phyloP scores from a whole-genome alignment of 1,140 invertebrate species.

The Drosophila ohnishii region DNA sequence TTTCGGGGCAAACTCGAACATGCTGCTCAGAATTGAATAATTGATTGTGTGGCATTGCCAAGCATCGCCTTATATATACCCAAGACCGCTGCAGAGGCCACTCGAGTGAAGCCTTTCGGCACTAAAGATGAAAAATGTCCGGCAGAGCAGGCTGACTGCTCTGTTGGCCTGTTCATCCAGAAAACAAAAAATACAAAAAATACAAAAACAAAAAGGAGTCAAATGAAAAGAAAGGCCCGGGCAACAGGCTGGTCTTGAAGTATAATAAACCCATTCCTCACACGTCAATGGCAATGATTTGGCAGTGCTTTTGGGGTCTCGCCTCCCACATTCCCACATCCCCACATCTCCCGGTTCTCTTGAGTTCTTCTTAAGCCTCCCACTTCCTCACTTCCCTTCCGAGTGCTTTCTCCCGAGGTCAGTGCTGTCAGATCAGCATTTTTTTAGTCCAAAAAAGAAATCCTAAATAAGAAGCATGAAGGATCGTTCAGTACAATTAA shows the following conservation, averaged over 20 bases:
- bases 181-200: neutral
- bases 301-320: constrained; percentile 18
- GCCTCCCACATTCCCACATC: no score
- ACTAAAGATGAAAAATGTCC: constrained; percentile 46
- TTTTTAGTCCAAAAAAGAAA: neutral
- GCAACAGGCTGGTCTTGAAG: constrained; percentile 42
- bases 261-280: constrained; percentile 47
- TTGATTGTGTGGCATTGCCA: constrained; percentile 55
- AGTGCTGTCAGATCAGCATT: constrained; percentile 1
- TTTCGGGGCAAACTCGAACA: constrained; percentile 6
- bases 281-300: constrained; percentile 60
- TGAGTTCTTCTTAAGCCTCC: neutral
- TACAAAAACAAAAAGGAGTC: constrained; percentile 1
- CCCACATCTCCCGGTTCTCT: neutral
- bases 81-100: constrained; percentile 9
- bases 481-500: neutral
- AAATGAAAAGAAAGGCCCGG: constrained; percentile 24
- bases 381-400: neutral
- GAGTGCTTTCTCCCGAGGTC: neutral
- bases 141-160: no score
- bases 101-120: constrained; percentile 49
- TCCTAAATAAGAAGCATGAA: neutral
- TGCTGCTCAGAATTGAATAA: constrained; percentile 50
- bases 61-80: constrained; percentile 55
- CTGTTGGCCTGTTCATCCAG: neutral